phyloP scores from a whole-genome alignment of 2,888 invertebrate genomes.

The Sminthurides aquaticus region DNA sequence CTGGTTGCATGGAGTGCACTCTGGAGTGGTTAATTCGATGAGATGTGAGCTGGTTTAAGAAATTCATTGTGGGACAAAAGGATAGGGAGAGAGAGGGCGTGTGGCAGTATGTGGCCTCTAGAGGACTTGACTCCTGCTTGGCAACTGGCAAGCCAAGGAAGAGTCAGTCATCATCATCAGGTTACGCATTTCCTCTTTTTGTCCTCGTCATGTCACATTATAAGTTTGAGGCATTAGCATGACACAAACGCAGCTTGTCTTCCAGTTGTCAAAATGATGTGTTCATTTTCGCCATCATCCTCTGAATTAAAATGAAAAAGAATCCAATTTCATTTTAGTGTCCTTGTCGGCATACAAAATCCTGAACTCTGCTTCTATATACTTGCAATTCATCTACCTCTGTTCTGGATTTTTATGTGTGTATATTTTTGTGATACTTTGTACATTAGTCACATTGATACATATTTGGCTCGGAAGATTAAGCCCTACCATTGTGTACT shows the following conservation, averaged over 20 bases:
- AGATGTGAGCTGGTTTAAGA: neutral
- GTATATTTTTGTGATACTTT: too few relatives aligned
- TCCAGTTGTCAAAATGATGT: neutral
- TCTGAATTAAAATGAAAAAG: too few relatives aligned
- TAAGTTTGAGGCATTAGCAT: neutral
- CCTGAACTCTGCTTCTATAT: too few relatives aligned
- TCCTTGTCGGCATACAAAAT: too few relatives aligned
- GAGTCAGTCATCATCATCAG: neutral
- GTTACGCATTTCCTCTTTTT: neutral
- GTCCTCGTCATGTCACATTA: neutral
- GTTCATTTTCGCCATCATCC: too few relatives aligned
- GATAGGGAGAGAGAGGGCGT: neutral
- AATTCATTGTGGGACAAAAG: neutral
- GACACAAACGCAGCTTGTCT: neutral
- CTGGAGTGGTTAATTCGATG: neutral
- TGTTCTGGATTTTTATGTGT: too few relatives aligned
- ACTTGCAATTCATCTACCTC: too few relatives aligned
- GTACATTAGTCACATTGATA: too few relatives aligned
- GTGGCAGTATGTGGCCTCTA: neutral
- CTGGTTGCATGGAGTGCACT: neutral
- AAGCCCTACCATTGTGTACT: too few relatives aligned
- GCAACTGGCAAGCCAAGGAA: neutral
- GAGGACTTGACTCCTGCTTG: neutral
- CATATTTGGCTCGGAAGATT: too few relatives aligned
- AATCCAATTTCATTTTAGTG: too few relatives aligned